Conservation (phyloP, 2,888 invertebrate species). For the Pyrochroa serraticornis region DNA sequence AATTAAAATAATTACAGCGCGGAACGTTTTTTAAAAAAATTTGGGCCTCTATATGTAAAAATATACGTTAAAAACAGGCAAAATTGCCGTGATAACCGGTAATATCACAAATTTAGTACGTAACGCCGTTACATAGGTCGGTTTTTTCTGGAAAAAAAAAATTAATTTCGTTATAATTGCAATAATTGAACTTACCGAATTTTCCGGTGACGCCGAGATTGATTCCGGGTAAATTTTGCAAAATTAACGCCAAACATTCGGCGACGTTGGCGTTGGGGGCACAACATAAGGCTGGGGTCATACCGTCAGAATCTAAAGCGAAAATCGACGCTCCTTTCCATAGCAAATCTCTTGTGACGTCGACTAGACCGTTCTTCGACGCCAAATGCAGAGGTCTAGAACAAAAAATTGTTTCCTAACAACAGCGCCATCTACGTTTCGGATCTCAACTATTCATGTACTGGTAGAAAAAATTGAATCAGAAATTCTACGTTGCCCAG, state of each 20-base stretch:
- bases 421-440: no score
- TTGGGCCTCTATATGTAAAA: conserved; percentile 1
- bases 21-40: no score
- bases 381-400: conserved; percentile 68
- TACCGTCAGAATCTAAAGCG: conserved; percentile 64
- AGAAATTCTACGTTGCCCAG: no score
- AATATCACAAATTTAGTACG: conserved; percentile 15
- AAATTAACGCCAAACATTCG: conserved; percentile 66
- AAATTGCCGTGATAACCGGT: conserved; percentile 5
- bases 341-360: conserved; percentile 65
- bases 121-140: conserved; percentile 1
- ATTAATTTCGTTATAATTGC: conserved; percentile 3
- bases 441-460: no score
- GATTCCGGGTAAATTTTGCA: conserved; percentile 42
- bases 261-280: conserved; percentile 67
- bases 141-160: conserved; percentile 4
- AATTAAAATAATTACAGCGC: no score
- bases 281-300: conserved; percentile 69
- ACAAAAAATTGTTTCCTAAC: no score
- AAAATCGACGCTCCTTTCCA: conserved; percentile 65
- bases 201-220: not conserved
- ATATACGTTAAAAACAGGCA: conserved; percentile 13
- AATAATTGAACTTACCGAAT: conserved; percentile 4
- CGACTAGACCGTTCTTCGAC: conserved; percentile 65
- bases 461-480: no score